A percentile compares a stretch with the other conserved stretches of the same genome.
Evolutionary conservation across 2,797 vertebrate genomes (phyloP).

Genomic region (Sciaenops ocellatus): DNA sequence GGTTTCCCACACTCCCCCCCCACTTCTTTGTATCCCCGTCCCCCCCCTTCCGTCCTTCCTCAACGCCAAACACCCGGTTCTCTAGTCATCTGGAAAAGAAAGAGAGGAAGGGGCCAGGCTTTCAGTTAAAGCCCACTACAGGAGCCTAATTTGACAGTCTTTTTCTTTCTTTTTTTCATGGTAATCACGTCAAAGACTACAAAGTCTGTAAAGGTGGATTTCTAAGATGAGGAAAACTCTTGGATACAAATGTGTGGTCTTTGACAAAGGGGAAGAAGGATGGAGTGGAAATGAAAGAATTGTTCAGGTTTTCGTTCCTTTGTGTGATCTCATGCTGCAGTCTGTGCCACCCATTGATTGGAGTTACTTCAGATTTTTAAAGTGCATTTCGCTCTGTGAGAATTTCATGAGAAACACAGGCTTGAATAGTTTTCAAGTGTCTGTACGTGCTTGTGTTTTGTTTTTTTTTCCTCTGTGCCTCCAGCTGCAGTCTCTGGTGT

Average conservation of each 20-base stretch:
- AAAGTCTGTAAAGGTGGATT: conserved; percentile 49
- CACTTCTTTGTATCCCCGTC: conserved; percentile 36
- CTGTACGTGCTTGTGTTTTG: conserved; percentile 7
- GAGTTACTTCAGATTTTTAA: conserved; percentile 22
- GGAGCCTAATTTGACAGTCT: conserved; percentile 61
- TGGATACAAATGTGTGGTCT: conserved; percentile 46
- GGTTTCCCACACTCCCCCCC: conserved; percentile 81
- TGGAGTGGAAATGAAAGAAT: conserved; percentile 31
- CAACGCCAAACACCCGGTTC: conserved; percentile 57
- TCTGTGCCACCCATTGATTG: background rate
- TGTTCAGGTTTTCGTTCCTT: conserved; percentile 24
- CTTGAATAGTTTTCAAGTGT: conserved; percentile 17
- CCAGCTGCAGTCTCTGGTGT: conserved; percentile 73
- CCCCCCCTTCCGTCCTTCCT: conserved; percentile 61
- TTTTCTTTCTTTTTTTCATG: conserved; percentile 36
- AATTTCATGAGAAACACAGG: background rate
- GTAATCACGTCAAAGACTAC: conserved; percentile 47
- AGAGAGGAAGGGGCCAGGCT: conserved; percentile 54
- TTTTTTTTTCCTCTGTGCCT: conserved; percentile 31
- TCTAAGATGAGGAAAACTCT: conserved; percentile 35
- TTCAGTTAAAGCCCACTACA: conserved; percentile 68
- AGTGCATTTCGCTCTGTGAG: conserved; percentile 12
- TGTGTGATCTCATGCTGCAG: conserved; percentile 15
- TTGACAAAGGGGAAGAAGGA: conserved; percentile 24
- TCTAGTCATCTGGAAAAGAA: conserved; percentile 66